Percentiles rank a stretch among this genome's conserved stretches.
These are phyloP conservation scores for Pseudochromis fuscus DNA, from an alignment of 2,797 vertebrate species.

Conservation along the genomic window DNA sequence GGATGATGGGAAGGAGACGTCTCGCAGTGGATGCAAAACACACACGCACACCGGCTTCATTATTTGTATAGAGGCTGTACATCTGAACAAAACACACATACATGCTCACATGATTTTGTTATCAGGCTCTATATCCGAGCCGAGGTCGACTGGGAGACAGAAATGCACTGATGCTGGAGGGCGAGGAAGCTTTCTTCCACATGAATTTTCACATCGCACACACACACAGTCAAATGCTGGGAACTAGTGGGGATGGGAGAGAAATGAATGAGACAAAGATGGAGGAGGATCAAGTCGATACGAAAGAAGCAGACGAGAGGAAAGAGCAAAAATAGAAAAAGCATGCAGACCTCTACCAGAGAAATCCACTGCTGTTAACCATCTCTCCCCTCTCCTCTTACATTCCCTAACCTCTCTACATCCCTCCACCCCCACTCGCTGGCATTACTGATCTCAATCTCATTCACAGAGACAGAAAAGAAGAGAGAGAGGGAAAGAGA, in stretches of 20 bases:
- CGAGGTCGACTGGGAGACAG: constrained; percentile 60
- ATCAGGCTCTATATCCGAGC: constrained; percentile 54
- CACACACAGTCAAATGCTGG: constrained; percentile 28
- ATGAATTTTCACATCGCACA: constrained; percentile 40
- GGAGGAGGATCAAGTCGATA: constrained; percentile 7
- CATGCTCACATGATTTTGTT: constrained; percentile 20
- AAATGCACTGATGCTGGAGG: constrained; percentile 56
- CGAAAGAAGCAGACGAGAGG: constrained; percentile 13
- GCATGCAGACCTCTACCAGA: constrained; percentile 16
- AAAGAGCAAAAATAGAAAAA: constrained; percentile 11
- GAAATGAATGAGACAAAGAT: constrained; percentile 15
- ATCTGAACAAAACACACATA: constrained; percentile 14
- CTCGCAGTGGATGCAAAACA: constrained; percentile 30
- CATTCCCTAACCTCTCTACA: constrained; percentile 36
- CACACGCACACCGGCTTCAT: constrained; percentile 7
- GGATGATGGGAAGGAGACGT: constrained; percentile 63
- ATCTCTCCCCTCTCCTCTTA: constrained; percentile 19
- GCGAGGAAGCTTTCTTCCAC: constrained; percentile 46
- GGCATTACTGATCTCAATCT: constrained; percentile 62
- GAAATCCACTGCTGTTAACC: constrained; percentile 14
- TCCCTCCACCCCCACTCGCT: constrained; percentile 28
- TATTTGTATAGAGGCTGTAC: constrained; percentile 3
- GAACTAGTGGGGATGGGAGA: constrained; percentile 19
- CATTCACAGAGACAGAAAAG: constrained; percentile 59
- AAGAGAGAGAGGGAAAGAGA: background rate